Percentiles rank a stretch among this genome's conserved stretches.
These are phyloP conservation scores for Himalopsyche phryganea DNA, from an alignment of 1,140 invertebrate genomes.

Conservation along the genomic window DNA sequence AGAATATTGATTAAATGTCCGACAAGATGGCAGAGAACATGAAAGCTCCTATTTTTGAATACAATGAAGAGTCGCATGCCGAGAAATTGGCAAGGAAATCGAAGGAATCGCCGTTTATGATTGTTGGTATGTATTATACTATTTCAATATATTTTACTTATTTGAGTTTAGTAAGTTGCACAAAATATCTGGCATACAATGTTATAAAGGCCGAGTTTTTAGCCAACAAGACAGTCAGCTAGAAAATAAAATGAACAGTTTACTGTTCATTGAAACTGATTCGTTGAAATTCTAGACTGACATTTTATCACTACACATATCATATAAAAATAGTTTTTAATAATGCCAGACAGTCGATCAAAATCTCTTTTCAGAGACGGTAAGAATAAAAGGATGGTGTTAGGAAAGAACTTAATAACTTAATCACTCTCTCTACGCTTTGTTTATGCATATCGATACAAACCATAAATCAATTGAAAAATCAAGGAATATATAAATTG, in stretches of 20 bases:
- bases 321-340: too few species aligned
- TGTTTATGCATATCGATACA: too few species aligned
- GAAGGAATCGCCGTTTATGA: slow-evolving; percentile 64
- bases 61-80: slow-evolving; percentile 11
- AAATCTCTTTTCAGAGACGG: too few species aligned
- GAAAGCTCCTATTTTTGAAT: slow-evolving; percentile 4
- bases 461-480: too few species aligned
- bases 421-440: too few species aligned
- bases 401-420: too few species aligned
- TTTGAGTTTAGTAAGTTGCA: not conserved
- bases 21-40: not conserved
- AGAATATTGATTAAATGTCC: slow-evolving; percentile 2
- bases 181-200: not conserved
- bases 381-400: too few species aligned
- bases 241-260: not conserved
- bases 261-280: too few species aligned
- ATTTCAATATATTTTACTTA: not conserved
- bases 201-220: not conserved
- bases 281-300: too few species aligned
- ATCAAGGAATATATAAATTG: too few species aligned
- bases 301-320: too few species aligned
- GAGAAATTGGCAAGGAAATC: slow-evolving; percentile 55
- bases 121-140: slow-evolving; percentile 53
- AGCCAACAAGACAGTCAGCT: not conserved
- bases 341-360: too few species aligned